Conservation (phyloP, 2,888 invertebrate genomes). For the Troides oblongomaculatus region DNA sequence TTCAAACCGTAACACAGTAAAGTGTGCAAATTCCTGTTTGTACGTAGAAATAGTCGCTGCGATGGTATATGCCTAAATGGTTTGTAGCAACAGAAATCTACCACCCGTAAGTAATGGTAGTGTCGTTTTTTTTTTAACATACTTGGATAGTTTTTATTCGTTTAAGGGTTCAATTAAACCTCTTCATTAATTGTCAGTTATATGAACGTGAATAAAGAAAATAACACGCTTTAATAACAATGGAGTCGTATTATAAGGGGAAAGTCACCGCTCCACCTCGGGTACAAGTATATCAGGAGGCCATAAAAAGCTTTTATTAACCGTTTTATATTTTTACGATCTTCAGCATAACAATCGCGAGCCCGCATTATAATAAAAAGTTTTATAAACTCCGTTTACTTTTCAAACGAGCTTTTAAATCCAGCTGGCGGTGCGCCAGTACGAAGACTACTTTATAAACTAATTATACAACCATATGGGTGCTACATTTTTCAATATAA, state of each 20-base stretch:
- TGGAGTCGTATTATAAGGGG: neutral
- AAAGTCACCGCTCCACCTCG: neutral
- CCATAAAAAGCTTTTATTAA: constrained; percentile 21
- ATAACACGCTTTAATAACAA: constrained; percentile 1
- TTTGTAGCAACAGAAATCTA: too few relatives aligned
- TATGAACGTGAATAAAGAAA: neutral
- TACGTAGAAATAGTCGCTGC: too few relatives aligned
- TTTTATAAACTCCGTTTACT: constrained; percentile 28
- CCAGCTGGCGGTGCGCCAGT: constrained; percentile 28
- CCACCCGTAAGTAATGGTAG: too few relatives aligned
- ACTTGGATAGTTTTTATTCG: too few relatives aligned
- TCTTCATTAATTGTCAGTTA: neutral
- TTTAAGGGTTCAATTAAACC: neutral
- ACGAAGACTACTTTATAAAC: constrained; percentile 25
- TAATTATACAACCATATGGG: constrained; percentile 29
- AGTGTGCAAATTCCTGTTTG: too few relatives aligned
- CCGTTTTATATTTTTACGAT: constrained; percentile 25
- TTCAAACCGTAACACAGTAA: too few relatives aligned
- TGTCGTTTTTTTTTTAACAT: too few relatives aligned
- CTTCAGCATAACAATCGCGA: constrained; percentile 18
- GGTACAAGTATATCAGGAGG: constrained; percentile 7
- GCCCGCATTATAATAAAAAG: constrained; percentile 30
- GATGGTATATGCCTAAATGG: too few relatives aligned
- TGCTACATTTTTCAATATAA: constrained; percentile 23
- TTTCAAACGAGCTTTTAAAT: constrained; percentile 27